phyloP scores from a whole-genome alignment of 2,113 vertebrate genomes.

The Brachypteracias leptosomus region DNA sequence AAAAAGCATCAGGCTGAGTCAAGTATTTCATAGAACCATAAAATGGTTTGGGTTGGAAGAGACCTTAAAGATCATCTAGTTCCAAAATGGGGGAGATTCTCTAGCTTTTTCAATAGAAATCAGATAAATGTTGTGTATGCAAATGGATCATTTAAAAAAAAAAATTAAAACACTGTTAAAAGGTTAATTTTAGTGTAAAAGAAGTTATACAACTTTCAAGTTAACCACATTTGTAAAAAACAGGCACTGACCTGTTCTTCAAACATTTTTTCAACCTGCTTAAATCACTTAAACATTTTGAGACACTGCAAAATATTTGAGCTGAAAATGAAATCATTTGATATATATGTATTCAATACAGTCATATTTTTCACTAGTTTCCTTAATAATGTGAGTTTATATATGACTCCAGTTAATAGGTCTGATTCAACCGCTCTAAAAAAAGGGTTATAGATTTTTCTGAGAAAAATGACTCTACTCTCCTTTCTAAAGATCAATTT shows the following conservation, averaged over 20 bases:
- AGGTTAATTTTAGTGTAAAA: not conserved
- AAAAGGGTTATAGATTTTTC: not conserved
- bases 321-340: not conserved
- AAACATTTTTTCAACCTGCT: not conserved
- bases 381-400: not conserved
- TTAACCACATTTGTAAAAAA: not conserved
- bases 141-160: not conserved
- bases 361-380: not conserved
- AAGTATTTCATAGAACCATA: not conserved
- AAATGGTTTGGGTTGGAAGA: not conserved
- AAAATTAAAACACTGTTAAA: not conserved
- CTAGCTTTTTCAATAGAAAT: not conserved
- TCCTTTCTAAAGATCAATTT: constrained; percentile 6
- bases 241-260: not conserved
- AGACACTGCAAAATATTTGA: not conserved
- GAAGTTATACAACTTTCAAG: not conserved
- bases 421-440: not conserved
- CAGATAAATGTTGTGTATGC: not conserved
- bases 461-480: not conserved
- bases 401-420: not conserved
- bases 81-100: not conserved
- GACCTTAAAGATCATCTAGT: not conserved
- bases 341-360: not conserved
- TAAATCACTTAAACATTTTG: not conserved
- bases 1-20: not conserved